phyloP scores from a whole-genome alignment of 2,113 vertebrate genomes.

The Megaceryle torquata region DNA sequence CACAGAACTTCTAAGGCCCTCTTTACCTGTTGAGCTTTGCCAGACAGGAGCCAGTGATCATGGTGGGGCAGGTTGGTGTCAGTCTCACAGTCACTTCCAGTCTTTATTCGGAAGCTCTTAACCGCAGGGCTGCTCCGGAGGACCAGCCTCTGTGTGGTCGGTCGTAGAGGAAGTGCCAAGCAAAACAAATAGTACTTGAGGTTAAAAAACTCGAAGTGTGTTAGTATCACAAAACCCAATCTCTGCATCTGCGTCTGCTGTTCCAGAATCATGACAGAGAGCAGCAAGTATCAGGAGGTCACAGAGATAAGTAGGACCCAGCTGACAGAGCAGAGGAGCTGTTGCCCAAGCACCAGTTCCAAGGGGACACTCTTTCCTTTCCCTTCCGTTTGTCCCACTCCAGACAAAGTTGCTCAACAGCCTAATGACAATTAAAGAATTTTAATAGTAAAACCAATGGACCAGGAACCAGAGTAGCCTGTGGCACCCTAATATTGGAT shows the following conservation, averaged over 20 bases:
- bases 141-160: neutral
- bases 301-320: neutral
- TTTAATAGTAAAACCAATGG: neutral
- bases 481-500: neutral
- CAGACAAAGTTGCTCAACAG: neutral
- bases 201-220: constrained; percentile 1
- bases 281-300: neutral
- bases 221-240: neutral
- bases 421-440: neutral
- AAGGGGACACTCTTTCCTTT: neutral
- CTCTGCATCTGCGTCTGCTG: neutral
- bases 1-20: neutral
- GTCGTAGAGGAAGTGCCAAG: neutral
- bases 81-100: neutral
- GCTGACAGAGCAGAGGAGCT: neutral
- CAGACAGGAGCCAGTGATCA: neutral
- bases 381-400: neutral
- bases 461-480: neutral
- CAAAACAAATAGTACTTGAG: constrained; percentile 35
- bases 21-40: neutral
- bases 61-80: neutral
- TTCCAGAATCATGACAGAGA: neutral
- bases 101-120: neutral
- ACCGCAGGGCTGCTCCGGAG: neutral
- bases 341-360: neutral